Evolutionary conservation across 2,888 invertebrate genomes (phyloP).

Genomic region (Ectemnius continuus): DNA sequence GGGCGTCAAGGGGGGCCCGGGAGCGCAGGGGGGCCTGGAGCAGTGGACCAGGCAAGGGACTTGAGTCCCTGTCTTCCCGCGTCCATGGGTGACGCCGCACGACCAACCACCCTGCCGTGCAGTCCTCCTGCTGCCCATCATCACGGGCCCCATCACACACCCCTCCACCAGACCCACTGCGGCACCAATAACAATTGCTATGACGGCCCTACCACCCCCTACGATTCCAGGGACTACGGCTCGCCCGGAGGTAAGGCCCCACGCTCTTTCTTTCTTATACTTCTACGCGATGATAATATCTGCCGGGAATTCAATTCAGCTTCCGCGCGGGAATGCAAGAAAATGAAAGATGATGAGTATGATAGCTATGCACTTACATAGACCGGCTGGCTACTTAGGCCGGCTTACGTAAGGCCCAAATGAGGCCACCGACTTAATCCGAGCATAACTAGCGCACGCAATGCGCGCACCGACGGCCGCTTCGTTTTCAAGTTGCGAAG

Average conservation of each 20-base stretch:
- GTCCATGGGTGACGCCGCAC: constrained; percentile 80
- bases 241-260: constrained; percentile 72
- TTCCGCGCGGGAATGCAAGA: too few relatives aligned
- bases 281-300: too few relatives aligned
- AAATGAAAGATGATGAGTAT: too few relatives aligned
- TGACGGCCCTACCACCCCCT: constrained; percentile 78
- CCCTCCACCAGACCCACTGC: constrained; percentile 75
- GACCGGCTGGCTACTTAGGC: too few relatives aligned
- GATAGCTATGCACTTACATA: too few relatives aligned
- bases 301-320: too few relatives aligned
- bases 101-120: constrained; percentile 81
- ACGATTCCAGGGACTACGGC: constrained; percentile 76
- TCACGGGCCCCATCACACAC: constrained; percentile 70
- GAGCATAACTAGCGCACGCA: too few relatives aligned
- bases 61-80: constrained; percentile 87
- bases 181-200: constrained; percentile 80
- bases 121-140: constrained; percentile 78
- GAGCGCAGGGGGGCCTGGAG: constrained; percentile 81
- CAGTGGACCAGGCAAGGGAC: constrained; percentile 86
- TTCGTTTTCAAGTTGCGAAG: too few relatives aligned
- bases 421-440: too few relatives aligned
- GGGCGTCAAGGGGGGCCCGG: constrained; percentile 78
- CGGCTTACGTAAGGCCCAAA: too few relatives aligned
- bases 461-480: too few relatives aligned
- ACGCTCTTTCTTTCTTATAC: too few relatives aligned